Conservation (phyloP, 1,140 invertebrate species). For the Drosophila carrolli region DNA sequence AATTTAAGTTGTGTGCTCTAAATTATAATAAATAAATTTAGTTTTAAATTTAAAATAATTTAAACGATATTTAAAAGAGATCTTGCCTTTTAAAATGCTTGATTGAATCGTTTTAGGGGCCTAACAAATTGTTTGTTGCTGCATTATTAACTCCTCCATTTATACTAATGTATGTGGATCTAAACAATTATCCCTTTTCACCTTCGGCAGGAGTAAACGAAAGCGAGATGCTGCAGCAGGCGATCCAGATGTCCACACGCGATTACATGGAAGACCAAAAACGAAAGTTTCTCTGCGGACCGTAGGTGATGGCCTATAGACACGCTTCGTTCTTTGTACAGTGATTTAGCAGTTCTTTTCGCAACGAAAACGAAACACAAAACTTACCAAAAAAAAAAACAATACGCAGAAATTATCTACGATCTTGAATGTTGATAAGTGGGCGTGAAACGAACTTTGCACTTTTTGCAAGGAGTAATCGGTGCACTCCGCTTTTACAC, state of each 20-base stretch:
- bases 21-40: no score
- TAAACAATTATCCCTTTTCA: background rate
- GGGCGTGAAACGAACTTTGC: slow-evolving; percentile 19
- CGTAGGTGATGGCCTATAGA: slow-evolving; percentile 35
- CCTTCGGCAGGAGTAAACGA: slow-evolving; percentile 65
- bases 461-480: slow-evolving; percentile 1
- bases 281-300: slow-evolving; percentile 75
- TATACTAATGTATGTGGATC: no score
- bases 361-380: slow-evolving; percentile 62
- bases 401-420: slow-evolving; percentile 41
- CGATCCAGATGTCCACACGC: slow-evolving; percentile 82
- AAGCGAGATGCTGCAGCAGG: slow-evolving; percentile 81
- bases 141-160: no score
- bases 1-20: no score
- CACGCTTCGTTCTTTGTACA: slow-evolving; percentile 57
- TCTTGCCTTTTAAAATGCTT: no score
- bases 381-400: slow-evolving; percentile 45
- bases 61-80: no score
- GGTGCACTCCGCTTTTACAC: slow-evolving; percentile 3
- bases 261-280: slow-evolving; percentile 83
- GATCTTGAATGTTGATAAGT: slow-evolving; percentile 50
- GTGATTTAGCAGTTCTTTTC: slow-evolving; percentile 67
- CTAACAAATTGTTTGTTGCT: no score
- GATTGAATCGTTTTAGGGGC: no score
- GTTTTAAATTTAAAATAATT: no score